phyloP scores from a whole-genome alignment of 2,888 invertebrate species.

The Tenodera sinensis region DNA sequence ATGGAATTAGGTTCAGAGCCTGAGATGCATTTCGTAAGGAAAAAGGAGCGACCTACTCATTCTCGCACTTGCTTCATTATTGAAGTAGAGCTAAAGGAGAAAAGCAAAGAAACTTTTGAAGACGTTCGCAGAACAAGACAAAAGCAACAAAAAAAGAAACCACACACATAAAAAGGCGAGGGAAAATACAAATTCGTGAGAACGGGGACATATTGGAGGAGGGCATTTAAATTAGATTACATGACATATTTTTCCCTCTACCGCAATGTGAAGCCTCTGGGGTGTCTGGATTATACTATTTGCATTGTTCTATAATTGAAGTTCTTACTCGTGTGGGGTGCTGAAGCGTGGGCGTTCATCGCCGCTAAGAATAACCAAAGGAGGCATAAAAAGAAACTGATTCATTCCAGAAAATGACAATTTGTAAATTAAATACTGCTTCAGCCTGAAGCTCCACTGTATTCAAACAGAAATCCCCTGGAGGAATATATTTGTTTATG shows the following conservation, averaged over 20 bases:
- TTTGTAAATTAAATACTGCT: neutral
- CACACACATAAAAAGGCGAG: neutral
- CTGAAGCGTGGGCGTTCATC: neutral
- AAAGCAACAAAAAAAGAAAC: too few relatives aligned
- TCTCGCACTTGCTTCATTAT: neutral
- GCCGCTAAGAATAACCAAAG: neutral
- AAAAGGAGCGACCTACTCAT: neutral
- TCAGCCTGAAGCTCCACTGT: neutral
- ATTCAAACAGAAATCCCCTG: too few relatives aligned
- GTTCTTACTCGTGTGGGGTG: neutral
- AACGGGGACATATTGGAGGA: neutral
- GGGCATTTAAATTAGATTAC: neutral
- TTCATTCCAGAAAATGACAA: neutral
- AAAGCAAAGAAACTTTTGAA: neutral
- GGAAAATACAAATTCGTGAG: neutral
- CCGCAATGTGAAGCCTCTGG: neutral
- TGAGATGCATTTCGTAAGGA: neutral
- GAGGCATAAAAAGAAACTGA: neutral
- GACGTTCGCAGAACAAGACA: neutral
- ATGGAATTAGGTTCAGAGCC: constrained; percentile 26
- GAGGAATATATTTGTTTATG: too few relatives aligned
- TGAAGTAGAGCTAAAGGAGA: neutral
- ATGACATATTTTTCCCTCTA: neutral
- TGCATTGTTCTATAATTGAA: neutral
- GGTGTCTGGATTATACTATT: neutral